Conservation (phyloP, 2,113 vertebrate species). For the Thermophis baileyi region DNA sequence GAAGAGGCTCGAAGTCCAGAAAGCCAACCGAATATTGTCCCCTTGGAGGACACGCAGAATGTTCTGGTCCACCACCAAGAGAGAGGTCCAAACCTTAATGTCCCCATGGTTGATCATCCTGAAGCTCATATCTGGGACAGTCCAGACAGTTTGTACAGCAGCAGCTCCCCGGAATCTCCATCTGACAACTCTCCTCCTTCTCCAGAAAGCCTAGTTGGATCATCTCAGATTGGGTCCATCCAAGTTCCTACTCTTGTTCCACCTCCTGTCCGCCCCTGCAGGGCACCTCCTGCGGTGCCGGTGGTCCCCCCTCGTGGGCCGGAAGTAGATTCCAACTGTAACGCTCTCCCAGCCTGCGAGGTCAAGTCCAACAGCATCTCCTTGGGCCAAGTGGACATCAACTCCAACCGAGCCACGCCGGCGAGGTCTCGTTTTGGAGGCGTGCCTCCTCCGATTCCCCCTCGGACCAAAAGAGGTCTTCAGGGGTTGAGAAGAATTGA, state of each 20-base stretch:
- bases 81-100: constrained; percentile 27
- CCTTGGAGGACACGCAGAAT: constrained; percentile 33
- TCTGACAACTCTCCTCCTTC: neutral
- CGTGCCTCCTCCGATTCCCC: constrained; percentile 43
- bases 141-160: constrained; percentile 70
- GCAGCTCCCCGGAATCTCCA: constrained; percentile 41
- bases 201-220: accelerated
- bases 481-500: constrained; percentile 28
- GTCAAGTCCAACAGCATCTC: accelerated
- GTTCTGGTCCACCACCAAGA: neutral
- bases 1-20: constrained; percentile 57
- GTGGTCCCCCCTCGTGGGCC: accelerated
- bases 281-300: neutral
- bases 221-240: neutral
- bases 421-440: neutral
- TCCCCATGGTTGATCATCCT: accelerated
- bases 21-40: constrained; percentile 39
- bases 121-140: neutral
- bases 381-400: accelerated
- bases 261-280: neutral
- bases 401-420: neutral
- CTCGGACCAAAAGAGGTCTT: constrained; percentile 44
- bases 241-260: too few species aligned
- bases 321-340: constrained; percentile 71
- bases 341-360: constrained; percentile 44